Evolutionary conservation across 37 sponge, comb jelly and placozoan genomes (phyloP), one percentile per base, ranked within the genome.

Genomic region (Geodia barretti): DNA sequence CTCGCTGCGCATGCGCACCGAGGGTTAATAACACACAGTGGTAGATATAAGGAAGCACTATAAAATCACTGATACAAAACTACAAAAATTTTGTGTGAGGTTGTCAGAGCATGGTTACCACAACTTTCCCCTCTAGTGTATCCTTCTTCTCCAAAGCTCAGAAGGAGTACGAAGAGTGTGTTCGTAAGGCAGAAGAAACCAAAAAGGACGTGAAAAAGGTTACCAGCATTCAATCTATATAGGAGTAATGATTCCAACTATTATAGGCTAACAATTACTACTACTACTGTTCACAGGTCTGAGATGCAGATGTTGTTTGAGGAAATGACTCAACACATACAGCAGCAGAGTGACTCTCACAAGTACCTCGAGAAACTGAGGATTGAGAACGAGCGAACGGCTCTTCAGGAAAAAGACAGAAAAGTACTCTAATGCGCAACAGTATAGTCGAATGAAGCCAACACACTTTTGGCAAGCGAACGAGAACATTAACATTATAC

Each of bases 91-190:
- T n/a, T n/a, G n/a, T n/a, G n/a, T n/a, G n/a, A n/a, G n/a, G n/a
- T n/a, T n/a, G n/a, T n/a, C n/a, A n/a, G n/a, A n/a, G n/a, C n/a
- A n/a, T n/a, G n/a, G n/a, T n/a, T n/a, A n/a, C n/a, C n/a, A n/a
- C n/a, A n/a, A 89, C 87, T 47, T 93, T 89, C 64, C 94, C 94
- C n/a, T 36, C 77, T 30, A 29, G 87, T 70, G 66, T 86, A 87
- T 9, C 91, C 94, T 37, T 36, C 71, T n/a, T n/a, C n/a, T n/a
- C n/a, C n/a, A n/a, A n/a, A 34, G 64, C 54, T 32, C 79, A 77
- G 23, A 9, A 73, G 20, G 86, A 90, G 38, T 59, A 75, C 39
- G 82, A 90, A 24, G 82, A 85, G 25, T 77, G 43, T 40, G 72
- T 67, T 70, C 75, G 74, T 29, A 74, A 74, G 38, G 38, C 73